These are phyloP conservation scores for Opisthocomus hoazin DNA, from an alignment of 2,113 vertebrate species.

Conservation along the genomic window DNA sequence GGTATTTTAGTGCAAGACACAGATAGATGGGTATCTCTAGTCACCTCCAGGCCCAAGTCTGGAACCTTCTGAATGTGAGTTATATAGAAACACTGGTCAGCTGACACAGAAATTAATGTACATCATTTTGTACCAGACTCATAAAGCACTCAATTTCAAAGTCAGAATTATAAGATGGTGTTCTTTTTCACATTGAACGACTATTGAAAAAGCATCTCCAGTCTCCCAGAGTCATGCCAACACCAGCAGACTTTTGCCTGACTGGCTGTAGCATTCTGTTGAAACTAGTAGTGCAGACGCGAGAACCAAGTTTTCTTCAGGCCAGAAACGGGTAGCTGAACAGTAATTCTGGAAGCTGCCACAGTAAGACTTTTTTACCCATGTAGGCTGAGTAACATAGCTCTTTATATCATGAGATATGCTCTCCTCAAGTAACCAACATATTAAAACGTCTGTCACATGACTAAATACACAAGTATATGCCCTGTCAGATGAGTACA, in stretches of 20 bases:
- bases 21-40: neutral
- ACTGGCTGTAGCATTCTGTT: neutral
- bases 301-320: neutral
- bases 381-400: neutral
- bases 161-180: neutral
- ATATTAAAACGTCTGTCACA: neutral
- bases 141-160: neutral
- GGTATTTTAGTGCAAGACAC: neutral
- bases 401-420: neutral
- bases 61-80: neutral
- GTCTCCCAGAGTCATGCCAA: neutral
- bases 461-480: neutral
- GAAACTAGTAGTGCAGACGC: neutral
- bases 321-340: neutral
- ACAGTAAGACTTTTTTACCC: neutral
- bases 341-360: neutral
- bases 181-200: neutral
- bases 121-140: neutral
- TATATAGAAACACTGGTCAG: neutral
- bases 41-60: neutral
- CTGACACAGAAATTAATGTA: neutral
- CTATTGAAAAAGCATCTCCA: neutral
- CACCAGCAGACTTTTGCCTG: neutral
- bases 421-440: neutral
- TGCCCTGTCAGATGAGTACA: neutral